Conservation (phyloP, 2,113 vertebrate genomes). For the Rhizomys pruinosus region DNA sequence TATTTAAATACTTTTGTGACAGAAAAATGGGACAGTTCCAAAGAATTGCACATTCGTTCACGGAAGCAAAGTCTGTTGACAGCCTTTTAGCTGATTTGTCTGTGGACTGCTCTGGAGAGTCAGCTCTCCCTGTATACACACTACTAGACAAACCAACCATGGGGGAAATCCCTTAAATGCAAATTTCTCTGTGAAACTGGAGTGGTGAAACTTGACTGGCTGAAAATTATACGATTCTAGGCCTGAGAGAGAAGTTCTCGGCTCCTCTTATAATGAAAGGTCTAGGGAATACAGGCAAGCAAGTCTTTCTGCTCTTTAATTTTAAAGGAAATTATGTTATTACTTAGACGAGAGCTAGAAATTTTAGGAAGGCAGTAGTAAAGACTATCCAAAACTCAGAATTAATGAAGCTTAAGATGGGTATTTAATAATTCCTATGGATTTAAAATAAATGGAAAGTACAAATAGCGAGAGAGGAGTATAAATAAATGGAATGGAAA, state of each 20-base stretch:
- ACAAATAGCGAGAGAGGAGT: background rate
- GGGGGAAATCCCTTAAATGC: background rate
- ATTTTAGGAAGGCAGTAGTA: background rate
- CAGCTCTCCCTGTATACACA: background rate
- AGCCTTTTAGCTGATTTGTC: background rate
- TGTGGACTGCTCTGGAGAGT: background rate
- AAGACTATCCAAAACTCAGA: slow-evolving; percentile 14
- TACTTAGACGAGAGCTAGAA: rapidly evolving
- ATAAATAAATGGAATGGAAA: background rate
- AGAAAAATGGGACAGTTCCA: background rate
- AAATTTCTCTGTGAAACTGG: background rate
- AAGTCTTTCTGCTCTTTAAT: background rate
- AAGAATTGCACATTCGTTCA: background rate
- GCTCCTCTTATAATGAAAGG: background rate
- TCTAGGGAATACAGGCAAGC: background rate
- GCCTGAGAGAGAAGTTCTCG: background rate
- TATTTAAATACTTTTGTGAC: background rate
- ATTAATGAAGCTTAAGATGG: background rate
- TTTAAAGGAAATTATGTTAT: background rate
- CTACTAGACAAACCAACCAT: background rate
- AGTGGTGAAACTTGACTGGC: background rate
- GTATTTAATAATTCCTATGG: background rate
- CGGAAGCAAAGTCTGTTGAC: background rate
- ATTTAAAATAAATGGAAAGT: background rate
- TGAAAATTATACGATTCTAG: background rate